Conservation (phyloP, 2,113 vertebrate genomes). For the Pterocles burchelli region DNA sequence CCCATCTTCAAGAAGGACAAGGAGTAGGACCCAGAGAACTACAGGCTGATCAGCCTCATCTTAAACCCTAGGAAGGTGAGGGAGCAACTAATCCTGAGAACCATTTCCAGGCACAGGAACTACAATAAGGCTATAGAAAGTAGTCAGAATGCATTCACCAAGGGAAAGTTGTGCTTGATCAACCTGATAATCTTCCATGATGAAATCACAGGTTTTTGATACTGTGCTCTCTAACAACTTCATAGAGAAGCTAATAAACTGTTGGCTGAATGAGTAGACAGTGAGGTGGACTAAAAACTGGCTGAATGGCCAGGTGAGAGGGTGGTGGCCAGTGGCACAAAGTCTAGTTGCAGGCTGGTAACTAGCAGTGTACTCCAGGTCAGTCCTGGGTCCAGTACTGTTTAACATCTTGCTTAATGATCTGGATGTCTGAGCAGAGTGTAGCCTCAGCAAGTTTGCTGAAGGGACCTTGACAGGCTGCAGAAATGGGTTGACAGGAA, state of each 20-base stretch:
- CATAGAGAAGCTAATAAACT: no score
- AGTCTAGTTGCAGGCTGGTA: background rate
- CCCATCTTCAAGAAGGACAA: no score
- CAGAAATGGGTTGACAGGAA: background rate
- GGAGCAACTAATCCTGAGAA: no score
- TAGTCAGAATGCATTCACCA: background rate
- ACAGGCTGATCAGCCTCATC: no score
- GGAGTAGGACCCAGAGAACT: no score
- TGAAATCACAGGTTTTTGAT: no score
- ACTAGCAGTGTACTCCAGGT: background rate
- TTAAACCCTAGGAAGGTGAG: no score
- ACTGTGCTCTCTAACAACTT: no score
- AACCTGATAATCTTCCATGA: background rate
- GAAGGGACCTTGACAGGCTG: background rate
- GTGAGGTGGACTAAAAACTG: no score
- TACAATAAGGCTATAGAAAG: background rate
- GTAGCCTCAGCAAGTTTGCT: background rate
- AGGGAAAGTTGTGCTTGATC: background rate
- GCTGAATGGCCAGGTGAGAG: background rate
- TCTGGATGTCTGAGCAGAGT: background rate
- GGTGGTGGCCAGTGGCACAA: background rate
- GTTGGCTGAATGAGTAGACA: no score
- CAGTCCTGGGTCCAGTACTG: background rate
- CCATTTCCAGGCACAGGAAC: no score
- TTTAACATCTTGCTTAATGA: background rate